Evolutionary conservation across 2,888 invertebrate species (phyloP).

Genomic region (Pilophorus perplexus): DNA sequence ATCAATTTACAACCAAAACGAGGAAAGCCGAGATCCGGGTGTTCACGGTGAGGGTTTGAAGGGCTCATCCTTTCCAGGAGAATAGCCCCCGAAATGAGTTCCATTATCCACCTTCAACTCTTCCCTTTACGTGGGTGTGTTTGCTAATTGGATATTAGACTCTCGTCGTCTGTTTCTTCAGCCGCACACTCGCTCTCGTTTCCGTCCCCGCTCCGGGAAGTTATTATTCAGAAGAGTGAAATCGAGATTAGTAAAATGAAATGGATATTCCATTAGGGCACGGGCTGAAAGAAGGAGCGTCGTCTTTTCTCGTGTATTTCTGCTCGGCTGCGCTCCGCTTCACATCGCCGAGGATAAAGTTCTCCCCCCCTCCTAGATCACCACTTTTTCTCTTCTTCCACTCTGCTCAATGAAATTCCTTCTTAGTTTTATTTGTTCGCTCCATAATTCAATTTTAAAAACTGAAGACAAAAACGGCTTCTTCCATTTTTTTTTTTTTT

Average conservation of each 20-base stretch:
- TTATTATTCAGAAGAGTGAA: conserved; percentile 20
- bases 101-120: no score
- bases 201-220: no score
- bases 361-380: not conserved
- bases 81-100: no score
- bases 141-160: no score
- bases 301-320: conserved; percentile 21
- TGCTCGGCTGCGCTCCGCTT: conserved; percentile 16
- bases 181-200: no score
- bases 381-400: not conserved
- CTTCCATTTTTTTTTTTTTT: not conserved
- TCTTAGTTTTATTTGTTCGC: conserved; percentile 8
- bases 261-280: conserved; percentile 27
- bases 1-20: no score
- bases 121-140: no score
- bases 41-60: no score
- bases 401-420: conserved; percentile 8
- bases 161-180: no score
- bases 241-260: conserved; percentile 27
- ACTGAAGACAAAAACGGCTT: not conserved
- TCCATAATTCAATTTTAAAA: conserved; percentile 21
- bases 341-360: conserved; percentile 15
- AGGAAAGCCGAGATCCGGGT: no score
- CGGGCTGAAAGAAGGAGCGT: conserved; percentile 17
- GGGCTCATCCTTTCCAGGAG: no score